phyloP scores from a whole-genome alignment of 2,113 vertebrate genomes.

The Halichoerus grypus region DNA sequence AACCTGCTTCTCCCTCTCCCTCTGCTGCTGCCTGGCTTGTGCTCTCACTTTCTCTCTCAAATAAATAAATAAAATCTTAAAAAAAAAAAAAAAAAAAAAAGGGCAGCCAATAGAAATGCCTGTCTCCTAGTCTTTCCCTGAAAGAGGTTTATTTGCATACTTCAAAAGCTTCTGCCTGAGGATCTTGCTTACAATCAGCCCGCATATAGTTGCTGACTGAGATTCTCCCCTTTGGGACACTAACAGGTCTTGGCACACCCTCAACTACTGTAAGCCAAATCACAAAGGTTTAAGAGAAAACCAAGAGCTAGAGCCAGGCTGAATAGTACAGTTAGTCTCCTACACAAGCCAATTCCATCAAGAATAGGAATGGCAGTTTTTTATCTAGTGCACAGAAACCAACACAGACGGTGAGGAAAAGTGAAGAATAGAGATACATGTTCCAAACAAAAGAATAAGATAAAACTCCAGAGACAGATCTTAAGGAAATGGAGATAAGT shows the following conservation, averaged over 20 bases:
- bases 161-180: background rate
- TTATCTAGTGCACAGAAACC: background rate
- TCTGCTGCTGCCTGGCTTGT: background rate
- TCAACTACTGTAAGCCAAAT: background rate
- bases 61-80: background rate
- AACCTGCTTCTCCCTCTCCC: background rate
- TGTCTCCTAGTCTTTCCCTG: background rate
- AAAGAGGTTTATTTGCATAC: background rate
- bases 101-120: background rate
- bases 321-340: background rate
- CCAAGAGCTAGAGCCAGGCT: background rate
- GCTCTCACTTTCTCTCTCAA: background rate
- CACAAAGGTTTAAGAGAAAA: background rate
- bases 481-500: background rate
- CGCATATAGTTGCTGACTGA: background rate
- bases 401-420: background rate
- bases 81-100: background rate
- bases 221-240: background rate
- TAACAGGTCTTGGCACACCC: background rate
- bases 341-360: background rate
- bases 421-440: background rate
- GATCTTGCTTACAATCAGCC: background rate
- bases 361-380: background rate
- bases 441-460: background rate
- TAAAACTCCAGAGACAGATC: background rate